Evolutionary conservation across 2,888 invertebrate species (phyloP).

Genomic region (Myopa testacea): DNA sequence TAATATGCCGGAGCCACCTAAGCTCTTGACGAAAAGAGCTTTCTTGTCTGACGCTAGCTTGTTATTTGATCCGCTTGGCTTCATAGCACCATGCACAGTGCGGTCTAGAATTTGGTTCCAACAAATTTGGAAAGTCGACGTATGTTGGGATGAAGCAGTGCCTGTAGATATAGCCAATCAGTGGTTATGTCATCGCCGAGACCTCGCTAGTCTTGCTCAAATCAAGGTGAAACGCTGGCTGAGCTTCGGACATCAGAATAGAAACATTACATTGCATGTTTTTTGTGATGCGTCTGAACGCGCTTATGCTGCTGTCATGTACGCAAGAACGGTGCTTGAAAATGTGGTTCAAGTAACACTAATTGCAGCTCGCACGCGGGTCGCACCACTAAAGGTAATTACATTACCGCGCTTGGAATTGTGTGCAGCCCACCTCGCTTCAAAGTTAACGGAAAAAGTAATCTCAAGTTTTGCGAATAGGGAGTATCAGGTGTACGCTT

Average conservation of each 20-base stretch:
- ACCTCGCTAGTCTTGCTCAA: not conserved
- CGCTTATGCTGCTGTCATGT: not conserved
- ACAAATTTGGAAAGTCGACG: conserved; percentile 7
- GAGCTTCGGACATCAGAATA: not conserved
- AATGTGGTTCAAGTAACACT: not conserved
- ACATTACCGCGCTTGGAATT: conserved; percentile 8
- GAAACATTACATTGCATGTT: no score
- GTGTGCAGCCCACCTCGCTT: conserved; percentile 17
- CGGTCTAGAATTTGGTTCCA: conserved; percentile 19
- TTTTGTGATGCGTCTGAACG: conserved; percentile 14
- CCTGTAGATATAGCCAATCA: not conserved
- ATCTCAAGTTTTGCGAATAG: not conserved
- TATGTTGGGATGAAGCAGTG: conserved; percentile 14
- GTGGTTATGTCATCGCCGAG: conserved; percentile 4
- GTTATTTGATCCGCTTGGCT: conserved; percentile 1
- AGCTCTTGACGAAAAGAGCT: not conserved
- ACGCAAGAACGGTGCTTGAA: not conserved
- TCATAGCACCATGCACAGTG: conserved; percentile 18
- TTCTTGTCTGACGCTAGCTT: conserved; percentile 15
- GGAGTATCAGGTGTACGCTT: conserved; percentile 11
- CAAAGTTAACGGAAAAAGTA: conserved; percentile 16
- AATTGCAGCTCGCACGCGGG: not conserved
- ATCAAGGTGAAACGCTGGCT: conserved; percentile 5
- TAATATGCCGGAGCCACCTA: not conserved
- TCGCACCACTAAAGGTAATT: not conserved